Percentiles rank a stretch among this genome's conserved stretches.
phyloP scores from a whole-genome alignment of 2,113 vertebrate genomes.

The Arizona elegans region DNA sequence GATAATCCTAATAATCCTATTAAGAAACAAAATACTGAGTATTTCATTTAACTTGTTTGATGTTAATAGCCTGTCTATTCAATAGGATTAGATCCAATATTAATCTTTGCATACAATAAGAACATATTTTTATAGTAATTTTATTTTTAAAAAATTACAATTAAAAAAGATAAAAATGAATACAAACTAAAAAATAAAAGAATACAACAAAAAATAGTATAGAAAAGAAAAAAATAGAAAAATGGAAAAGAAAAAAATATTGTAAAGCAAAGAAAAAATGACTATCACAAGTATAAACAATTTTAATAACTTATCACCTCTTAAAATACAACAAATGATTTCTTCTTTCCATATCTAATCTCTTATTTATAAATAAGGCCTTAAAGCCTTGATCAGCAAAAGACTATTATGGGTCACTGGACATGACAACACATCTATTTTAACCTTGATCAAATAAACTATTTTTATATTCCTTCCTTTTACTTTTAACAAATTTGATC shows the following conservation, averaged over 20 bases:
- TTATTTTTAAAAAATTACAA: background rate
- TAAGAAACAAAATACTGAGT: slow-evolving; percentile 45
- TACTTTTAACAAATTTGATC: background rate
- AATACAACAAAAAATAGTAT: background rate
- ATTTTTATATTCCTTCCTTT: background rate
- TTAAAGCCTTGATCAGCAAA: background rate
- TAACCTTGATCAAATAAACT: background rate
- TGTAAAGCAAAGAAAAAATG: background rate
- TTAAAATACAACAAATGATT: background rate
- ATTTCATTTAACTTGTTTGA: slow-evolving; percentile 42
- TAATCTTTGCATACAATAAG: slow-evolving; percentile 35
- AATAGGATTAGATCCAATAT: slow-evolving; percentile 39
- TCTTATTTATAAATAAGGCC: background rate
- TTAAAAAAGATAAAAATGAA: background rate
- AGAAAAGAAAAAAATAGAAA: background rate
- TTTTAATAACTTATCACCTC: background rate
- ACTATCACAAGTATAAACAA: background rate
- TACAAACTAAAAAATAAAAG: background rate
- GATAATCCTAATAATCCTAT: slow-evolving; percentile 49
- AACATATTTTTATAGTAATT: slow-evolving; percentile 34
- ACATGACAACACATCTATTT: background rate
- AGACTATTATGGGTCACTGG: background rate
- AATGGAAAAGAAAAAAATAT: background rate
- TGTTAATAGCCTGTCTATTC: slow-evolving; percentile 29
- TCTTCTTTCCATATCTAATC: background rate